Evolutionary conservation across 2,797 vertebrate species (phyloP).

Genomic region (Sylvia borin): DNA sequence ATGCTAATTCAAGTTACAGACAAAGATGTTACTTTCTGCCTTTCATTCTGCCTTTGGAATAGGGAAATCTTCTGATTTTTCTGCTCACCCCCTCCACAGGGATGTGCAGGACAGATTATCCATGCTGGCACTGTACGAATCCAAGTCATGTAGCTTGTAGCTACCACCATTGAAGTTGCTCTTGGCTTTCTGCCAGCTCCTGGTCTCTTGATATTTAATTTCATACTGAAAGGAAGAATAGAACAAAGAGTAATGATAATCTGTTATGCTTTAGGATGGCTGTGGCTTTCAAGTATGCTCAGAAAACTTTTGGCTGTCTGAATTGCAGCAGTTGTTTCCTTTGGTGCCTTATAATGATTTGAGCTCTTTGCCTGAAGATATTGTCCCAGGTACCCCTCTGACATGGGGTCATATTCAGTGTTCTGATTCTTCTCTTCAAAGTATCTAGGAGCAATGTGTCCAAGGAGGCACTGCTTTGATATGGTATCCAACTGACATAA

Average conservation of each 20-base stretch:
- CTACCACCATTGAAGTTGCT: neutral
- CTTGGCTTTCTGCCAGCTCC: neutral
- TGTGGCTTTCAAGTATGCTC: neutral
- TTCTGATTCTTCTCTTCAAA: constrained; percentile 16
- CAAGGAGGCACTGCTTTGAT: neutral
- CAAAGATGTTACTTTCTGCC: neutral
- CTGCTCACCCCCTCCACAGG: neutral
- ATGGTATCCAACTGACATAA: neutral
- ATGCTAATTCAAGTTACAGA: neutral
- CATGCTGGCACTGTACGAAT: neutral
- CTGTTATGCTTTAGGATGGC: neutral
- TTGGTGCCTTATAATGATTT: neutral
- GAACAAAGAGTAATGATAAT: neutral
- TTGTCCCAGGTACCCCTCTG: neutral
- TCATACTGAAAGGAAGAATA: neutral
- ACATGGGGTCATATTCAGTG: neutral
- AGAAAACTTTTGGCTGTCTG: neutral
- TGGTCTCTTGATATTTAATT: neutral
- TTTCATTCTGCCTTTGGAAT: neutral
- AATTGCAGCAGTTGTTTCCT: neutral
- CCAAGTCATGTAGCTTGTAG: neutral
- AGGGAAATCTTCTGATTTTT: neutral
- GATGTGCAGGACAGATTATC: neutral
- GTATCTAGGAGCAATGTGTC: neutral
- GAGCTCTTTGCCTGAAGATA: constrained; percentile 4